Evolutionary conservation across 2,888 invertebrate genomes (phyloP).

Genomic region (Craniophora ligustri): DNA sequence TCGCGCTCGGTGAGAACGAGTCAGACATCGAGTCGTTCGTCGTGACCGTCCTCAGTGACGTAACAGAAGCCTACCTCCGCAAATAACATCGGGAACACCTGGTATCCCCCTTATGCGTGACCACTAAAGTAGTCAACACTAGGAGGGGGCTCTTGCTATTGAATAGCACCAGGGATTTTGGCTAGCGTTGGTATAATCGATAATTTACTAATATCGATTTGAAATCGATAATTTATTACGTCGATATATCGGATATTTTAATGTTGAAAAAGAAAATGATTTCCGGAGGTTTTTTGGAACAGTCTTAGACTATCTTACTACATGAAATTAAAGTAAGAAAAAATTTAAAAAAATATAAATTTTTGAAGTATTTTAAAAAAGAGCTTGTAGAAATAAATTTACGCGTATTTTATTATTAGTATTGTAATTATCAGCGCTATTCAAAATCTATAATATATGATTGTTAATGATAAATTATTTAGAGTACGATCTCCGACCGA

Average conservation of each 20-base stretch:
- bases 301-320: no score
- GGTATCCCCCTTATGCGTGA: conserved; percentile 73
- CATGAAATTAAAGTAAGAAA: no score
- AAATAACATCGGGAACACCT: conserved; percentile 76
- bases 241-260: no score
- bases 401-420: background rate
- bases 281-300: no score
- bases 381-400: background rate
- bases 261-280: no score
- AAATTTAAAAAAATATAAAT: no score
- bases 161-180: conserved; percentile 75
- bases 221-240: no score
- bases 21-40: conserved; percentile 97
- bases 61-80: conserved; percentile 74
- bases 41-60: conserved; percentile 92
- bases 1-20: conserved; percentile 94
- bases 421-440: conserved; percentile 26
- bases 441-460: conserved; percentile 30
- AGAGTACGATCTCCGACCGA: conserved; percentile 69
- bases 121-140: conserved; percentile 68
- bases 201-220: no score
- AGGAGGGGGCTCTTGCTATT: conserved; percentile 66
- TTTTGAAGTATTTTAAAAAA: background rate
- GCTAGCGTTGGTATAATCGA: conserved; percentile 58
- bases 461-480: conserved; percentile 38